phyloP scores from a whole-genome alignment of 2,797 vertebrate genomes.

The Enteromius thamalakanensis region DNA sequence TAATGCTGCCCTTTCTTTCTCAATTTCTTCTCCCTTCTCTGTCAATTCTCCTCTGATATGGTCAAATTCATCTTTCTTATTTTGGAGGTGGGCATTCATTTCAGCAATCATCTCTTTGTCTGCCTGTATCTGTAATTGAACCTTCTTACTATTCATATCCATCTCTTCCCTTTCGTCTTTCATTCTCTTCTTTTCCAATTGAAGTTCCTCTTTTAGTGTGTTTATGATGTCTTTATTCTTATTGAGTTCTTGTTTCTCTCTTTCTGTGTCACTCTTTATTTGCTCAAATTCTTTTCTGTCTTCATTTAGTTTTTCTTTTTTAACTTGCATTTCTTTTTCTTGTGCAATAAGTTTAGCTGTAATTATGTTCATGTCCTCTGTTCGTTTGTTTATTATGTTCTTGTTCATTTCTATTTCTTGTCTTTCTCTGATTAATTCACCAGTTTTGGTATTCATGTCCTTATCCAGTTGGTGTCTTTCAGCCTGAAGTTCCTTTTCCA shows the following conservation, averaged over 20 bases:
- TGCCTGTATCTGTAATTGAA: neutral
- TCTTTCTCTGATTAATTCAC: neutral
- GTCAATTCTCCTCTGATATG: neutral
- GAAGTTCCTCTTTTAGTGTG: constrained; percentile 3
- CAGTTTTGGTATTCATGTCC: neutral
- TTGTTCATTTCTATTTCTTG: neutral
- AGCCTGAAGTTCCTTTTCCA: neutral
- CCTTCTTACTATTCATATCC: neutral
- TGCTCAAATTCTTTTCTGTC: neutral
- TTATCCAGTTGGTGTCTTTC: neutral
- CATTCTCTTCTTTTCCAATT: neutral
- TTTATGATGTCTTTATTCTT: constrained; percentile 1
- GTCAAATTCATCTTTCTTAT: constrained; percentile 11
- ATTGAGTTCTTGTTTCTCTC: constrained; percentile 2
- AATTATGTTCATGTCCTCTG: neutral
- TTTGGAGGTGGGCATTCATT: neutral
- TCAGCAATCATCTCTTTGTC: constrained; percentile 12
- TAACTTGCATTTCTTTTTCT: constrained; percentile 3
- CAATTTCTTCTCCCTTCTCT: neutral
- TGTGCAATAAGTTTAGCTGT: neutral
- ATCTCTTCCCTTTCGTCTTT: constrained; percentile 7
- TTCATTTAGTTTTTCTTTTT: neutral
- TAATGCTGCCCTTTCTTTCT: neutral
- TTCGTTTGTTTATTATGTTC: neutral
- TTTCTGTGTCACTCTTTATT: neutral